phyloP scores from a whole-genome alignment of 2,888 invertebrate genomes.

The Eucriotettix oculatus region DNA sequence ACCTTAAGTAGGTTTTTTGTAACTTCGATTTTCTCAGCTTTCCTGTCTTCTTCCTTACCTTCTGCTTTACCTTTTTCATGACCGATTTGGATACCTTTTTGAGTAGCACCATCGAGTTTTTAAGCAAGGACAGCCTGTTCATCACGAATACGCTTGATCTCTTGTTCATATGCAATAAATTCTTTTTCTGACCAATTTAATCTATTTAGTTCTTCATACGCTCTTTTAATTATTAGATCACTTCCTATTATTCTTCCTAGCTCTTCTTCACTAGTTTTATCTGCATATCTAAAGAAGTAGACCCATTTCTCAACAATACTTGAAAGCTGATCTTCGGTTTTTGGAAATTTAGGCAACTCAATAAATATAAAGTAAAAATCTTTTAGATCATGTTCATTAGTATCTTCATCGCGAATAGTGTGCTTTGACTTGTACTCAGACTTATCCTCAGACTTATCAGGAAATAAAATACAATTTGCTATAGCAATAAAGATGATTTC shows the following conservation, averaged over 20 bases:
- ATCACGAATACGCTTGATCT: background rate
- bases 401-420: constrained; percentile 15
- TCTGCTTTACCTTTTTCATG: background rate
- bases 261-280: constrained; percentile 12
- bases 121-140: background rate
- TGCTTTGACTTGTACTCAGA: constrained; percentile 17
- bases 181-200: constrained; percentile 18
- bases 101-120: background rate
- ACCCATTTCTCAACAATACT: constrained; percentile 16
- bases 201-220: constrained; percentile 13
- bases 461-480: constrained; percentile 17
- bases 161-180: constrained; percentile 9
- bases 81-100: background rate
- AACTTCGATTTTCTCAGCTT: background rate
- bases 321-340: constrained; percentile 13
- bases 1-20: background rate
- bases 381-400: constrained; percentile 16
- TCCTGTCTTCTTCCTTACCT: constrained; percentile 11
- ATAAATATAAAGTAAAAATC: constrained; percentile 17
- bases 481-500: constrained; percentile 17
- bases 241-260: constrained; percentile 12
- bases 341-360: constrained; percentile 18
- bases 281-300: constrained; percentile 17
- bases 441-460: constrained; percentile 16
- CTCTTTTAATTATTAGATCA: constrained; percentile 14